A percentile compares a stretch with the other conserved stretches of the same genome.
Conservation (phyloP, 2,888 invertebrate genomes). For the Caenorhabditis wallacei region DNA sequence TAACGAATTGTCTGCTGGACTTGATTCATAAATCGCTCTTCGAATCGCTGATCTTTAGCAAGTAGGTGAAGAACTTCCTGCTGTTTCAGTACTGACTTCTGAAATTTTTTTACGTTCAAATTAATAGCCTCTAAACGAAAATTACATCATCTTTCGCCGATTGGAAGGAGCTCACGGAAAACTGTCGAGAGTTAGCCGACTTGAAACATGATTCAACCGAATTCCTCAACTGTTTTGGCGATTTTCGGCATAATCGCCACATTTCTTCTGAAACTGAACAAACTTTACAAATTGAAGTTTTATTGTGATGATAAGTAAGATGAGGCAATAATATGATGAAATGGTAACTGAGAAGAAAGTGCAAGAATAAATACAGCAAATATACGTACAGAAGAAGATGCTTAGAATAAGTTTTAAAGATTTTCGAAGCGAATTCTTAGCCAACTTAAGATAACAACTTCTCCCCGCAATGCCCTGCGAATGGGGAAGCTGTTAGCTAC, state of each 20-base stretch:
- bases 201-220: constrained; percentile 42
- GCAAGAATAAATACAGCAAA: not conserved
- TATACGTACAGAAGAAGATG: not conserved
- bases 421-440: too few species aligned
- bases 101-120: not conserved
- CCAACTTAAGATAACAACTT: too few species aligned
- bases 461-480: not conserved
- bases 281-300: not conserved
- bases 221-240: constrained; percentile 52
- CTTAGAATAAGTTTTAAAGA: too few species aligned
- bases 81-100: constrained; percentile 61
- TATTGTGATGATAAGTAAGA: not conserved
- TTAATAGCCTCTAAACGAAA: not conserved
- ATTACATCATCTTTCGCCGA: constrained; percentile 60
- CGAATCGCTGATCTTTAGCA: constrained; percentile 70
- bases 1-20: constrained; percentile 61
- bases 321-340: not conserved
- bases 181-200: constrained; percentile 28
- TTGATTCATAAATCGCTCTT: constrained; percentile 69
- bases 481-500: not conserved
- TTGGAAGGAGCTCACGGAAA: constrained; percentile 38
- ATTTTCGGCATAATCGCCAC: constrained; percentile 68
- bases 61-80: constrained; percentile 69
- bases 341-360: not conserved
- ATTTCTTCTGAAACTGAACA: constrained; percentile 35